These are phyloP conservation scores for Nasonia longicornis DNA, from an alignment of 1,140 invertebrate species.

Conservation along the genomic window DNA sequence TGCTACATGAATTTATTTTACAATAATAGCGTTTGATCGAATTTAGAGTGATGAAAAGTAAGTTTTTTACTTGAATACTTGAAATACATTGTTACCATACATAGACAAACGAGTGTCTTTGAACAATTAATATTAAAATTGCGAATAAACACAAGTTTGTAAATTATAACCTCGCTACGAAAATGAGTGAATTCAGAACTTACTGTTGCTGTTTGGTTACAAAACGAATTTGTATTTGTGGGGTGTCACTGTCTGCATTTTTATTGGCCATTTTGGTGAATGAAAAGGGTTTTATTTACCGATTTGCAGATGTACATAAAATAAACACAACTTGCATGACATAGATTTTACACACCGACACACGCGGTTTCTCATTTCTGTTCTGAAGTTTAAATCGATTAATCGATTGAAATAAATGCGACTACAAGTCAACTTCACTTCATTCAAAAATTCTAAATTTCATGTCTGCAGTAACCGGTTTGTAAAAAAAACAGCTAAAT, in stretches of 20 bases:
- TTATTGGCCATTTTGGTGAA: slow-evolving; percentile 46
- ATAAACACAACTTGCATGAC: slow-evolving; percentile 19
- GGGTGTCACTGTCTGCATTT: slow-evolving; percentile 41
- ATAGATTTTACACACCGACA: background rate
- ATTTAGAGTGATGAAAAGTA: too few species aligned
- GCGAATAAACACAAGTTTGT: slow-evolving; percentile 20
- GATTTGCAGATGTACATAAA: slow-evolving; percentile 33
- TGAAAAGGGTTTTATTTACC: slow-evolving; percentile 4
- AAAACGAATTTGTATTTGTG: slow-evolving; percentile 80
- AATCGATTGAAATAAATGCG: background rate
- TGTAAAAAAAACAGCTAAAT: too few species aligned
- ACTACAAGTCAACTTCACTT: background rate
- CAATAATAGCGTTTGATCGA: background rate
- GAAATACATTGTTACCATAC: background rate
- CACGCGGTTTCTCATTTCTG: background rate
- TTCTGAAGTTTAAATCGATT: background rate
- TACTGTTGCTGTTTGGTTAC: slow-evolving; percentile 85
- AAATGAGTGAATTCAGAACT: slow-evolving; percentile 60
- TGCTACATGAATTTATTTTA: background rate
- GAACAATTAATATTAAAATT: slow-evolving; percentile 20
- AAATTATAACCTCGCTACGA: slow-evolving; percentile 41
- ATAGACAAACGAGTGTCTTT: background rate
- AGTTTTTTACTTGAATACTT: too few species aligned
- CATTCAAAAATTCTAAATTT: background rate
- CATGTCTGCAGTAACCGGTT: too few species aligned